Evolutionary conservation across 2,113 vertebrate genomes (phyloP).

Genomic region (Bambusicola thoracicus): DNA sequence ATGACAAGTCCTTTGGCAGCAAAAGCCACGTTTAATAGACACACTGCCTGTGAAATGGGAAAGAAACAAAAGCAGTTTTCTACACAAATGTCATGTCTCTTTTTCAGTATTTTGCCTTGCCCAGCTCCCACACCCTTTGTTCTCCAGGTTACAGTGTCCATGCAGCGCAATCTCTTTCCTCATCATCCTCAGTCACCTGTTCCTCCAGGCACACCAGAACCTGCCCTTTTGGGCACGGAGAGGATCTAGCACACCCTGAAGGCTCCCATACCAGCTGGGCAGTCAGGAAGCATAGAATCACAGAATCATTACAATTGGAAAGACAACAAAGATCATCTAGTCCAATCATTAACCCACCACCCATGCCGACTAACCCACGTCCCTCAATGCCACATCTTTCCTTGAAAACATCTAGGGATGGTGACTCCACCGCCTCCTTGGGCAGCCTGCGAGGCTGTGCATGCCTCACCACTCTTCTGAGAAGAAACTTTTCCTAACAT

Average conservation of each 20-base stretch:
- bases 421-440: no score
- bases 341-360: no score
- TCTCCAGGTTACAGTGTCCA: background rate
- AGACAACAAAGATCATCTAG: no score
- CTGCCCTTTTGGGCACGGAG: background rate
- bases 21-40: constrained; percentile 75
- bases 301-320: no score
- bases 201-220: rapidly evolving
- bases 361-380: no score
- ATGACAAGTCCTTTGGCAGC: constrained; percentile 79
- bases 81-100: constrained; percentile 19
- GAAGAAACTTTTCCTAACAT: no score
- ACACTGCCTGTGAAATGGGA: constrained; percentile 65
- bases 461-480: no score
- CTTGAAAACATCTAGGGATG: no score
- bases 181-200: background rate
- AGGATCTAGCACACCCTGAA: background rate
- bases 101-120: background rate
- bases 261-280: background rate
- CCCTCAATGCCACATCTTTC: no score
- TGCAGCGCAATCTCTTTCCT: rapidly evolving
- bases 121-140: background rate
- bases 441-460: no score
- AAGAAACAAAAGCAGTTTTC: constrained; percentile 51
- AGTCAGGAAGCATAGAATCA: background rate